Evolutionary conservation across 2,888 invertebrate species (phyloP).

Genomic region (Pandemis corylana): DNA sequence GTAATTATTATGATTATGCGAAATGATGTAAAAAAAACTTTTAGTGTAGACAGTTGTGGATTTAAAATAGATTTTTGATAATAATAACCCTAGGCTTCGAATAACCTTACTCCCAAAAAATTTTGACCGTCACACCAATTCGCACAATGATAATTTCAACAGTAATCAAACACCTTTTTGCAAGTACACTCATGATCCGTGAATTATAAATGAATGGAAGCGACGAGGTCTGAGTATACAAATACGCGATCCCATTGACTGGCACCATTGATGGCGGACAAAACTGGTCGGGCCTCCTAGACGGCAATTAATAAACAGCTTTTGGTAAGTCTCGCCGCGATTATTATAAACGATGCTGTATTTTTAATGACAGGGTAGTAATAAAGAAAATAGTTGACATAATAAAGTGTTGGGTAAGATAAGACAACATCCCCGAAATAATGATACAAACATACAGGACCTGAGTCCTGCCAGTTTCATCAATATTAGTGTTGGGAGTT

Average conservation of each 20-base stretch:
- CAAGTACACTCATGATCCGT: slow-evolving; percentile 16
- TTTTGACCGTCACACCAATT: background rate
- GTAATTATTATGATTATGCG: too few species aligned
- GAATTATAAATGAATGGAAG: slow-evolving; percentile 32
- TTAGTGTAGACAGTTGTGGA: too few species aligned
- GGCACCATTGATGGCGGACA: slow-evolving; percentile 33
- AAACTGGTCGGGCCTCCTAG: slow-evolving; percentile 34
- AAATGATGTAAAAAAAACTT: too few species aligned
- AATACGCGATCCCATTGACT: slow-evolving; percentile 32
- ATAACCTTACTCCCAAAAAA: background rate
- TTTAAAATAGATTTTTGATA: too few species aligned
- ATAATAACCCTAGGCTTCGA: background rate
- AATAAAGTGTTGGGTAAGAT: background rate
- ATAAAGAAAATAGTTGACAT: background rate
- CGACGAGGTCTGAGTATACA: slow-evolving; percentile 21
- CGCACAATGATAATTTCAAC: slow-evolving; percentile 8
- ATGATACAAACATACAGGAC: too few species aligned
- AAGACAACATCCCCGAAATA: too few species aligned
- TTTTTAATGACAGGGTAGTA: background rate
- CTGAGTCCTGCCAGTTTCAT: too few species aligned
- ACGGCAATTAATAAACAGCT: slow-evolving; percentile 31
- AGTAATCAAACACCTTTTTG: slow-evolving; percentile 12
- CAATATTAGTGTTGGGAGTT: too few species aligned
- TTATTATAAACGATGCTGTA: background rate
- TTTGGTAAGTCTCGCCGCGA: slow-evolving; percentile 21